phyloP scores from a whole-genome alignment of 2,888 invertebrate genomes.

The Chymomyza fuscimana region DNA sequence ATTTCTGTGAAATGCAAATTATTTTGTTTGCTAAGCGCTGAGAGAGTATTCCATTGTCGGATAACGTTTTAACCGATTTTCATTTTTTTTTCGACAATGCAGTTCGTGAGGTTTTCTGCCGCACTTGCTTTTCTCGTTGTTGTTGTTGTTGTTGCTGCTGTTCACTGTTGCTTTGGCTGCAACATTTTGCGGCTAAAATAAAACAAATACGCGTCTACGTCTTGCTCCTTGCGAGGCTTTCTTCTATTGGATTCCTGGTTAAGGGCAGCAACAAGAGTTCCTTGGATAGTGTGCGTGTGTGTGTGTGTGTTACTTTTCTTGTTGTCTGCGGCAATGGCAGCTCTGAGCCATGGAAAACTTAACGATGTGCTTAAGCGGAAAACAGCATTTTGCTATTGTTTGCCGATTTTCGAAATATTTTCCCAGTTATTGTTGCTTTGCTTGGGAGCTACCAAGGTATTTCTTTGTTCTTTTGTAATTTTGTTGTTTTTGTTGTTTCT shows the following conservation, averaged over 20 bases:
- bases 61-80: too few species aligned
- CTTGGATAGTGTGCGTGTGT: background rate
- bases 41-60: too few species aligned
- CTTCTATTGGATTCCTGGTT: background rate
- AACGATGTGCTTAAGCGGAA: slow-evolving; percentile 72
- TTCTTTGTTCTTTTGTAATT: background rate
- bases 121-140: background rate
- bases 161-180: slow-evolving; percentile 1
- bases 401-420: slow-evolving; percentile 41
- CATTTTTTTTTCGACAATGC: slow-evolving; percentile 19
- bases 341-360: slow-evolving; percentile 38
- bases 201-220: slow-evolving; percentile 12
- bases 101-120: background rate
- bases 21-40: too few species aligned
- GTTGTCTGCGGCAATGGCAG: slow-evolving; percentile 5
- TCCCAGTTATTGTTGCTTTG: slow-evolving; percentile 40
- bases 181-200: slow-evolving; percentile 17
- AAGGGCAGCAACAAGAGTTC: background rate
- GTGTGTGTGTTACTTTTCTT: slow-evolving; percentile 11
- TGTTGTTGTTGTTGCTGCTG: slow-evolving; percentile 8
- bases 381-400: slow-evolving; percentile 60
- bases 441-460: slow-evolving; percentile 4
- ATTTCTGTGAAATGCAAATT: too few species aligned
- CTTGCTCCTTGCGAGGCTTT: background rate
- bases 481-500: too few species aligned